Conservation (phyloP, 37 sponge, comb jelly and placozoan species). For the Beroe ovata region DNA sequence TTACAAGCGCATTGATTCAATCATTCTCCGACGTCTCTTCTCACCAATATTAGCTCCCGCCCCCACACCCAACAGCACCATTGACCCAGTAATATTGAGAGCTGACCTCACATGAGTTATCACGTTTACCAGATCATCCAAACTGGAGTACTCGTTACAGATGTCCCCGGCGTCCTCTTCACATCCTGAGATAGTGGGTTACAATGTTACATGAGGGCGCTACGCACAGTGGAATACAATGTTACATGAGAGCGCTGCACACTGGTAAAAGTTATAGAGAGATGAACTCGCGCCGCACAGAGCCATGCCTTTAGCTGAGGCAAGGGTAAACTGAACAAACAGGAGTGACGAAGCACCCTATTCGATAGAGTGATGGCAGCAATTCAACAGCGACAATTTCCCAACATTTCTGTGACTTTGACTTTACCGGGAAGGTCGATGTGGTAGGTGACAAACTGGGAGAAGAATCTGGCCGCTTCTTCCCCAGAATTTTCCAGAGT, state of each 20-base stretch:
- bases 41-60: slow-evolving; percentile 59
- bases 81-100: slow-evolving; percentile 7
- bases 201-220: no score
- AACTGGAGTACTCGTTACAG: background rate
- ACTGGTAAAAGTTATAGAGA: no score
- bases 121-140: slow-evolving; percentile 27
- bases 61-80: slow-evolving; percentile 48
- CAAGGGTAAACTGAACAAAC: background rate
- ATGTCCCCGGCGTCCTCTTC: slow-evolving; percentile 51
- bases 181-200: no score
- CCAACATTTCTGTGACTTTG: no score
- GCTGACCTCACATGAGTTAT: slow-evolving; percentile 33
- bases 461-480: slow-evolving; percentile 19
- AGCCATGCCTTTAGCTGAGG: no score
- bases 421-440: slow-evolving; percentile 57
- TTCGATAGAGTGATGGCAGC: background rate
- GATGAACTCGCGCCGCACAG: no score
- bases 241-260: no score
- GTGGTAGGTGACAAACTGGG: slow-evolving; percentile 61
- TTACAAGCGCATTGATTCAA: no score
- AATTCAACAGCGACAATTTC: no score
- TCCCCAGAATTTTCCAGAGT: slow-evolving; percentile 13
- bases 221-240: no score
- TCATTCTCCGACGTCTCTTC: no score
- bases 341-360: background rate